Evolutionary conservation across 2,113 vertebrate genomes (phyloP).

Genomic region (Cryptomyrus ogoouensis): DNA sequence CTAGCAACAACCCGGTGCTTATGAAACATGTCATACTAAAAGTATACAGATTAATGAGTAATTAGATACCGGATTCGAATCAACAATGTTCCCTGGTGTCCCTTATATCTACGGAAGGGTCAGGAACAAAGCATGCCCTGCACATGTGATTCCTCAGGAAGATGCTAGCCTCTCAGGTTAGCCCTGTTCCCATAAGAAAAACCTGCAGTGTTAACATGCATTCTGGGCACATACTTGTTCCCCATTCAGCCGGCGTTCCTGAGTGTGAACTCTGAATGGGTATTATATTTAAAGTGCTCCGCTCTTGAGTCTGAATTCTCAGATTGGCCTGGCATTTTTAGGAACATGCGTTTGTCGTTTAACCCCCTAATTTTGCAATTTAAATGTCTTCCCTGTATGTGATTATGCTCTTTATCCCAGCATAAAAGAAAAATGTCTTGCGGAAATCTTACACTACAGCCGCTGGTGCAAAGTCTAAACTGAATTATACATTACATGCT

Average conservation of each 20-base stretch:
- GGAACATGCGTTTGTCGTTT: constrained; percentile 22
- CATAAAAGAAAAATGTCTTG: not conserved
- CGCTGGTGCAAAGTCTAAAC: not conserved
- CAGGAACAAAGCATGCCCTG: not conserved
- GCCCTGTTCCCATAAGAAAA: constrained; percentile 19
- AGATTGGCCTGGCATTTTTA: constrained; percentile 8
- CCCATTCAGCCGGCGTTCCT: constrained; percentile 7
- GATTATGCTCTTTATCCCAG: not conserved
- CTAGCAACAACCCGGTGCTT: not conserved
- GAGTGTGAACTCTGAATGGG: constrained; percentile 24
- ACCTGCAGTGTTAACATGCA: not conserved
- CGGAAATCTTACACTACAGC: not conserved
- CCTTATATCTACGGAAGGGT: not conserved
- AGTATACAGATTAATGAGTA: not conserved
- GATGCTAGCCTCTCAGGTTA: constrained; percentile 1
- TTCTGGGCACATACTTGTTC: constrained; percentile 19
- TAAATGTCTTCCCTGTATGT: not conserved
- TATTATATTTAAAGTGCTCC: constrained; percentile 26
- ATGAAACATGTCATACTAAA: not conserved
- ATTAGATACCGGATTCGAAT: not conserved
- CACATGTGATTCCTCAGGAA: not conserved
- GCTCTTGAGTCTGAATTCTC: constrained; percentile 7
- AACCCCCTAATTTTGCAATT: constrained; percentile 16
- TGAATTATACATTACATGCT: not conserved
- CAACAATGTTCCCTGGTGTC: not conserved